phyloP scores from a whole-genome alignment of 2,113 vertebrate species.

The Lipophrys pholis region DNA sequence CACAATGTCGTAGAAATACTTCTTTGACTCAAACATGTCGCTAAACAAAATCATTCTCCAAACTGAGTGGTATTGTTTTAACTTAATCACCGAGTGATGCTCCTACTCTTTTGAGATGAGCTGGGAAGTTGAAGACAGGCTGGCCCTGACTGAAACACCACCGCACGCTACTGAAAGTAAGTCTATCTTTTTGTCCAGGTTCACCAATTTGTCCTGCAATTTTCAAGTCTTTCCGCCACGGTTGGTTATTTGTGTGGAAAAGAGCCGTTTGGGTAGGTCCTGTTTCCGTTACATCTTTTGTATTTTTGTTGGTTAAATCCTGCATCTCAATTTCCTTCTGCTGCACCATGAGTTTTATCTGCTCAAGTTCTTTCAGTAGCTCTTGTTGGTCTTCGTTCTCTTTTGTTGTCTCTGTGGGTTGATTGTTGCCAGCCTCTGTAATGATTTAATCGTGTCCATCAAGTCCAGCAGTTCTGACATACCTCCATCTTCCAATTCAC shows the following conservation, averaged over 20 bases:
- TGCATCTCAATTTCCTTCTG: constrained; percentile 7
- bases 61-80: no score
- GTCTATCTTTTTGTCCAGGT: neutral
- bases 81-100: no score
- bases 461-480: neutral
- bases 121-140: no score
- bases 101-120: no score
- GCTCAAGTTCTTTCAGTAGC: neutral
- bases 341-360: neutral
- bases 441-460: neutral
- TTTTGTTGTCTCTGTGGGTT: neutral
- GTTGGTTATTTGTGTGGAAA: neutral
- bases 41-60: no score
- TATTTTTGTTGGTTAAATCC: neutral
- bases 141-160: no score
- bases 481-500: neutral
- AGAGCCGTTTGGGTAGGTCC: no score
- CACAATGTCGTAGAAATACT: no score
- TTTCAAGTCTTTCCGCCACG: constrained; percentile 3
- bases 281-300: neutral
- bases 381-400: neutral
- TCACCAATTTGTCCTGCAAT: neutral
- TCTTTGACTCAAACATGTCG: no score
- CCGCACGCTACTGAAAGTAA: no score
- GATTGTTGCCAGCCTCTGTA: neutral